These are phyloP conservation scores for Cecidostiba fungosa DNA, from an alignment of 2,888 invertebrate genomes.

Conservation along the genomic window DNA sequence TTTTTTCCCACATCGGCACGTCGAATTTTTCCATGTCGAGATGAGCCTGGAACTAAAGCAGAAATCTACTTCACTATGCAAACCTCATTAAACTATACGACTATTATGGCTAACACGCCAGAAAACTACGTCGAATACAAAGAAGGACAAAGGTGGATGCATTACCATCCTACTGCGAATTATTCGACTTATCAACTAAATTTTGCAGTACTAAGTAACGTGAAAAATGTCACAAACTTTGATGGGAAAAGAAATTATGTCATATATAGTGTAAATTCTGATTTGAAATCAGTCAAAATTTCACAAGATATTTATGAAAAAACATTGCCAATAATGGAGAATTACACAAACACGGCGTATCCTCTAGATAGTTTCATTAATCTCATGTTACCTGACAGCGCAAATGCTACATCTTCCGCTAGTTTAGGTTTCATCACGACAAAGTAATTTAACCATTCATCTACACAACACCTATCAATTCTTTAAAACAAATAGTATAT, in stretches of 20 bases:
- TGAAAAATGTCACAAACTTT: slow-evolving; percentile 51
- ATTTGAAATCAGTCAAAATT: slow-evolving; percentile 52
- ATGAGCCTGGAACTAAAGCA: slow-evolving; percentile 55
- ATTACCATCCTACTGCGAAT: slow-evolving; percentile 49
- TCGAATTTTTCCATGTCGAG: slow-evolving; percentile 60
- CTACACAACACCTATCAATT: not conserved
- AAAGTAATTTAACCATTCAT: slow-evolving; percentile 46
- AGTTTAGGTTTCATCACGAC: slow-evolving; percentile 58
- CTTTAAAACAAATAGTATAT: not conserved
- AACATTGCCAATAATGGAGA: slow-evolving; percentile 56
- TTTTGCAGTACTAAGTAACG: slow-evolving; percentile 54
- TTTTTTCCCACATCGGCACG: slow-evolving; percentile 58
- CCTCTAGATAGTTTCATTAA: slow-evolving; percentile 54
- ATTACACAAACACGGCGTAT: slow-evolving; percentile 51
- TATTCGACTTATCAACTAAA: slow-evolving; percentile 61
- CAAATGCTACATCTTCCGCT: slow-evolving; percentile 40
- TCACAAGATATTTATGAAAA: slow-evolving; percentile 45
- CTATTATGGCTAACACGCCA: slow-evolving; percentile 43
- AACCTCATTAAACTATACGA: slow-evolving; percentile 59
- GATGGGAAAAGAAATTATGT: slow-evolving; percentile 50
- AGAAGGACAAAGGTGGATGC: slow-evolving; percentile 60
- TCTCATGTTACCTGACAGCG: slow-evolving; percentile 54
- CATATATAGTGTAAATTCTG: slow-evolving; percentile 27
- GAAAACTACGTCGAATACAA: slow-evolving; percentile 51
- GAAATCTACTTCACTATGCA: slow-evolving; percentile 59